Evolutionary conservation across 2,113 vertebrate genomes (phyloP).

Genomic region (Poeciliopsis retropinna): DNA sequence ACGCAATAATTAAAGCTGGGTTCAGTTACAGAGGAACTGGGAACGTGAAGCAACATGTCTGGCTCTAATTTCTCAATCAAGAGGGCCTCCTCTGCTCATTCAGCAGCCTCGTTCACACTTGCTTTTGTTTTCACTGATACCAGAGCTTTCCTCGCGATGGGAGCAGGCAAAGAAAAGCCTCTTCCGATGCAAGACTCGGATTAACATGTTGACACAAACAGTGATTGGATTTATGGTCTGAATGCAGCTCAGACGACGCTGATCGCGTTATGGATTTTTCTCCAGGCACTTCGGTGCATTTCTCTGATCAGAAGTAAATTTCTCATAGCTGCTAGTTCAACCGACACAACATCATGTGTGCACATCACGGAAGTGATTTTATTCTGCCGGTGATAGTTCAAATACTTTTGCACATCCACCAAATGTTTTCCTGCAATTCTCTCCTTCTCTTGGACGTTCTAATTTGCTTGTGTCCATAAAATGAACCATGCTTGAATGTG

Average conservation of each 20-base stretch:
- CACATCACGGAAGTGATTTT: no score
- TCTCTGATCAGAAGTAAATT: no score
- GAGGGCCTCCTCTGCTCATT: not conserved
- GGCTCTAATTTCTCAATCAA: constrained; percentile 3
- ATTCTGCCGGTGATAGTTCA: no score
- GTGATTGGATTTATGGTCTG: not conserved
- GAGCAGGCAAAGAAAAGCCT: constrained; percentile 3
- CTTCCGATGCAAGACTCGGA: not conserved
- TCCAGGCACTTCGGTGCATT: no score
- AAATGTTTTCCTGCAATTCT: no score
- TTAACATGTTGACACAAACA: constrained; percentile 21
- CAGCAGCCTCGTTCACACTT: not conserved
- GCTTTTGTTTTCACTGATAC: not conserved
- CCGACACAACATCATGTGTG: no score
- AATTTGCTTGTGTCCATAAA: no score
- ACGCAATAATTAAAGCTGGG: not conserved
- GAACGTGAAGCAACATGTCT: not conserved
- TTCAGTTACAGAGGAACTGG: not conserved
- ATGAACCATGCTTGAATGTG: no score
- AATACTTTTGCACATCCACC: no score
- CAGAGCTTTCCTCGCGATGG: constrained; percentile 10
- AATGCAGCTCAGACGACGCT: not conserved
- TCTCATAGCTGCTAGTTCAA: no score
- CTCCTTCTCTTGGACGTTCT: no score
- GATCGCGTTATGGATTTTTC: not conserved